A percentile compares a stretch with the other conserved stretches of the same genome.
These are phyloP conservation scores for Tribolium castaneum DNA, from an alignment of 1,140 invertebrate species.

Conservation along the genomic window DNA sequence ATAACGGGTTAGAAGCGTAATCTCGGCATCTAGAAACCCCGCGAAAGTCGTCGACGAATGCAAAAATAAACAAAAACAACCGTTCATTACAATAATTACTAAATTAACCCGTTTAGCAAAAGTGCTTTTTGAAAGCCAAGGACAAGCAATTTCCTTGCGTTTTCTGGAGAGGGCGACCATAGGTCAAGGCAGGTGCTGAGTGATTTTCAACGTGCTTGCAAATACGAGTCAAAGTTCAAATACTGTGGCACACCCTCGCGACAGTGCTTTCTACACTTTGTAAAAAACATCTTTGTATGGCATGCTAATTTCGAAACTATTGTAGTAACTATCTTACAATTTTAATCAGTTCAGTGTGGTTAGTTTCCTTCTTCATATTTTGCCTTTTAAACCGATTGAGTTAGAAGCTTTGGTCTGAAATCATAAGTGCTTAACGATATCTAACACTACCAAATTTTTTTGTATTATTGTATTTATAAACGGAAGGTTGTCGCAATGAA, in stretches of 20 bases:
- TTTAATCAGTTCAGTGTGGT: no score
- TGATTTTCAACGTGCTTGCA: conserved; percentile 7
- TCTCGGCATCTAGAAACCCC: not conserved
- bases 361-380: no score
- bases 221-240: conserved; percentile 25
- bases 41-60: not conserved
- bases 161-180: not conserved
- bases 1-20: not conserved
- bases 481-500: no score
- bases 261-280: not conserved
- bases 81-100: conserved; percentile 10
- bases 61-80: not conserved
- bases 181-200: conserved; percentile 28
- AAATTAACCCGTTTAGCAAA: not conserved
- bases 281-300: not conserved
- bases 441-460: no score
- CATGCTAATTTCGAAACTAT: conserved; percentile 5
- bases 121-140: conserved; percentile 22
- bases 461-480: no score
- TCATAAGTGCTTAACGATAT: no score
- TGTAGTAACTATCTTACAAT: not conserved
- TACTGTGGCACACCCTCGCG: not conserved
- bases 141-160: not conserved
- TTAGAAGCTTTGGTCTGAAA: no score
- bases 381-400: no score